phyloP scores from a whole-genome alignment of 2,797 vertebrate species.

The Eulemur rubriventer region DNA sequence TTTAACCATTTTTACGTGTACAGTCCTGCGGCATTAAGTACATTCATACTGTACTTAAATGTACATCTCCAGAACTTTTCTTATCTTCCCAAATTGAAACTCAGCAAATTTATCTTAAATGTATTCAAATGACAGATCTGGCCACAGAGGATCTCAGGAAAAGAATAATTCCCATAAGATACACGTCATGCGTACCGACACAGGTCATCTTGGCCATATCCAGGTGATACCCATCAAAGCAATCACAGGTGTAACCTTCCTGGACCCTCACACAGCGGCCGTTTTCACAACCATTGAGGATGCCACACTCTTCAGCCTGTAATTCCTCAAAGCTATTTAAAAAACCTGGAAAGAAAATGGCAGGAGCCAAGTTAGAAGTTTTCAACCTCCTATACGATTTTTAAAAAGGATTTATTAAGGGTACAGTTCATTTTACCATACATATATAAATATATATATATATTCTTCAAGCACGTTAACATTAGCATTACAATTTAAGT shows the following conservation, averaged over 20 bases:
- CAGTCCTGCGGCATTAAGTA: neutral
- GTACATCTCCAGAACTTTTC: neutral
- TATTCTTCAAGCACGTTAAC: neutral
- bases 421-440: neutral
- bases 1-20: neutral
- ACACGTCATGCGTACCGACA: constrained; percentile 87
- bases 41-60: neutral
- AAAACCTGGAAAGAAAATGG: constrained; percentile 83
- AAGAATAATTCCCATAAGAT: neutral
- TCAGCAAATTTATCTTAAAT: neutral
- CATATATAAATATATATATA: neutral
- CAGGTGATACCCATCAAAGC: constrained; percentile 96
- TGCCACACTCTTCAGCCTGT: constrained; percentile 96
- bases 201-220: constrained; percentile 96
- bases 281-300: constrained; percentile 97
- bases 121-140: neutral
- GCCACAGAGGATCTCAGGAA: neutral
- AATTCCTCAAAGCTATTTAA: constrained; percentile 93
- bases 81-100: neutral
- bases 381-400: neutral
- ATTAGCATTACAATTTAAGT: neutral
- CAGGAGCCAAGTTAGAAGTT: neutral
- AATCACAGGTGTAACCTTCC: constrained; percentile 98
- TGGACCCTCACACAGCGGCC: constrained; percentile 96
- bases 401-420: neutral